Percentiles rank a stretch among this genome's conserved stretches.
These are phyloP conservation scores for Dicrostonyx torquatus DNA, from an alignment of 2,797 vertebrate species.

Conservation along the genomic window DNA sequence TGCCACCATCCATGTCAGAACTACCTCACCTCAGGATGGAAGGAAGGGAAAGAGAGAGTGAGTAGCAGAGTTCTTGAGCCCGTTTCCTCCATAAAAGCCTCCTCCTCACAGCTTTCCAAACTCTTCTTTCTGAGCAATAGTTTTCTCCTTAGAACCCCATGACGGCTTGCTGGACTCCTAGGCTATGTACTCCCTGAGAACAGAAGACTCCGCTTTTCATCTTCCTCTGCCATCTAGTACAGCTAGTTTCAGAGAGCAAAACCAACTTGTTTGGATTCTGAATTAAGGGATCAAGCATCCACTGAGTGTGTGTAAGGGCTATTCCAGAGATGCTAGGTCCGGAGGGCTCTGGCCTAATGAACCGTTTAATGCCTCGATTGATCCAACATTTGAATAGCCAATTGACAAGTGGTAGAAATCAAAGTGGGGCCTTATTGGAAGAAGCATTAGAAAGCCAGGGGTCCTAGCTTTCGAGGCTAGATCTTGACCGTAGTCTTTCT, in stretches of 20 bases:
- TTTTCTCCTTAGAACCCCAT: not conserved
- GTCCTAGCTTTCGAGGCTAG: not conserved
- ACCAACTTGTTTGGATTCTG: not conserved
- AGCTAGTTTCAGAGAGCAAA: not conserved
- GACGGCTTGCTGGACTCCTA: not conserved
- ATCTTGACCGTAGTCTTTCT: not conserved
- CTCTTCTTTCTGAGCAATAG: no score
- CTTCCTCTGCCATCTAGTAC: accelerated
- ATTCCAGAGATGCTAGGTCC: not conserved
- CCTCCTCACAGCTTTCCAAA: not conserved
- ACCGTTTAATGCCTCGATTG: not conserved
- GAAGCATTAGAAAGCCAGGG: not conserved
- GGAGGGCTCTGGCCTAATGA: not conserved
- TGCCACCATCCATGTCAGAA: not conserved
- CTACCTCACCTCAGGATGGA: not conserved
- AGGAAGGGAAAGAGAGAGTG: not conserved
- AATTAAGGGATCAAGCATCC: not conserved
- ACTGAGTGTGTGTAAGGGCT: not conserved
- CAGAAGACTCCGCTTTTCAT: not conserved
- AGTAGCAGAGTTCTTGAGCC: no score
- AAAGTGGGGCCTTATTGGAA: not conserved
- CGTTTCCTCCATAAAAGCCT: not conserved
- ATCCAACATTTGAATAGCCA: not conserved
- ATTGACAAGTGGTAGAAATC: not conserved
- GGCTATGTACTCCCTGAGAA: not conserved